Evolutionary conservation across 2,888 invertebrate genomes (phyloP).

Genomic region (Melangyna quadrimaculata): DNA sequence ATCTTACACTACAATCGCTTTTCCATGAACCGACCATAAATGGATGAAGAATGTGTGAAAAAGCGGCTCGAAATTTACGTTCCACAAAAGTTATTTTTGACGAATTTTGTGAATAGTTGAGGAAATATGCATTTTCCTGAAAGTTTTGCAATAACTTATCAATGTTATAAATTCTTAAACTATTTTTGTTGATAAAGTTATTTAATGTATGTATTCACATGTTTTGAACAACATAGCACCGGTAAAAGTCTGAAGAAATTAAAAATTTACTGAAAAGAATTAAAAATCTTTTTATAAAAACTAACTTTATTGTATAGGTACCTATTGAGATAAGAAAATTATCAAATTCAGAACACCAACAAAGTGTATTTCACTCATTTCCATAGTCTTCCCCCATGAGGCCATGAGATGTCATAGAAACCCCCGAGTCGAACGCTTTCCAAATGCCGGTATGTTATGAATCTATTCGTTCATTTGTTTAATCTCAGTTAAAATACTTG

Average conservation of each 20-base stretch:
- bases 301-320: not conserved
- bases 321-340: not conserved
- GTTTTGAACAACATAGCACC: not conserved
- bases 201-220: not conserved
- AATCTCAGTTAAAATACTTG: not conserved
- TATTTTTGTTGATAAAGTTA: not conserved
- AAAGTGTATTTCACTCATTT: not conserved
- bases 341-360: not conserved
- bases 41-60: conserved; percentile 47
- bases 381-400: not conserved
- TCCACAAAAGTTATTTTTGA: conserved; percentile 54
- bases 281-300: not conserved
- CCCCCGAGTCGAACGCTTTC: not conserved
- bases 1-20: conserved; percentile 11
- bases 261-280: not conserved
- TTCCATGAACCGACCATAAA: conserved; percentile 34
- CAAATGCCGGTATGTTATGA: conserved; percentile 32
- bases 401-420: not conserved
- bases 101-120: conserved; percentile 20
- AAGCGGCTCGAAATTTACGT: conserved; percentile 61
- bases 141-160: not conserved
- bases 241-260: not conserved
- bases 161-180: not conserved
- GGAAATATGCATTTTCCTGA: conserved; percentile 26
- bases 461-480: not conserved